These are phyloP conservation scores for Hemiscyllium ocellatum DNA, from an alignment of 2,113 vertebrate species.

Conservation along the genomic window DNA sequence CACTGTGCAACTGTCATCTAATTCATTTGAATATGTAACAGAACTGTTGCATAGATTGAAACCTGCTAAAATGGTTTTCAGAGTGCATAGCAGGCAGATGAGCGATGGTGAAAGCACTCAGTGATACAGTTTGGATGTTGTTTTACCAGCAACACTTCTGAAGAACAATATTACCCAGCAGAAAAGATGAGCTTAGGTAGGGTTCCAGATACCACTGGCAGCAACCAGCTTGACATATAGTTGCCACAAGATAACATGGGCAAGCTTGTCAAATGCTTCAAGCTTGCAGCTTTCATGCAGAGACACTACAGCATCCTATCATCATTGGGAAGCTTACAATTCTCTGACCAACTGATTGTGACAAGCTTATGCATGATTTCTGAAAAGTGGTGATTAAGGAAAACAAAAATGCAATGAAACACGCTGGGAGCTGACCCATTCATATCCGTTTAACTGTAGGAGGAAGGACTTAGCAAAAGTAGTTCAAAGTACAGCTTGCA, in stretches of 20 bases:
- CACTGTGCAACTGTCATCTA: conserved; percentile 3
- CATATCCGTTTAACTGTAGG: not conserved
- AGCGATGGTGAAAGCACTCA: not conserved
- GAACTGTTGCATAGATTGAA: not conserved
- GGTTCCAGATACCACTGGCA: not conserved
- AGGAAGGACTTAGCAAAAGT: not conserved
- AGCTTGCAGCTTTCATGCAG: not conserved
- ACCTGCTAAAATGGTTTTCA: not conserved
- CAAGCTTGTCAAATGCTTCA: not conserved
- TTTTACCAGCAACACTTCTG: not conserved
- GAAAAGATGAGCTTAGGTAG: not conserved
- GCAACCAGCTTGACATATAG: not conserved
- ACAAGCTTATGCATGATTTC: not conserved
- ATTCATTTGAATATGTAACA: conserved; percentile 14
- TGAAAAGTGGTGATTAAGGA: conserved; percentile 1
- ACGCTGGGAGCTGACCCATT: not conserved
- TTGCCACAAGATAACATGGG: not conserved
- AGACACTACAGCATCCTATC: not conserved
- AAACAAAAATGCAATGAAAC: conserved; percentile 16
- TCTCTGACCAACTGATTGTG: not conserved
- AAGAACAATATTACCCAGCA: not conserved
- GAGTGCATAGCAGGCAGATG: not conserved
- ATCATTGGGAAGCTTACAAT: not conserved
- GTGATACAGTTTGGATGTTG: not conserved
- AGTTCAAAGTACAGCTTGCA: not conserved